These are phyloP conservation scores for Eupithecia inturbata DNA, from an alignment of 2,888 invertebrate species.

Conservation along the genomic window DNA sequence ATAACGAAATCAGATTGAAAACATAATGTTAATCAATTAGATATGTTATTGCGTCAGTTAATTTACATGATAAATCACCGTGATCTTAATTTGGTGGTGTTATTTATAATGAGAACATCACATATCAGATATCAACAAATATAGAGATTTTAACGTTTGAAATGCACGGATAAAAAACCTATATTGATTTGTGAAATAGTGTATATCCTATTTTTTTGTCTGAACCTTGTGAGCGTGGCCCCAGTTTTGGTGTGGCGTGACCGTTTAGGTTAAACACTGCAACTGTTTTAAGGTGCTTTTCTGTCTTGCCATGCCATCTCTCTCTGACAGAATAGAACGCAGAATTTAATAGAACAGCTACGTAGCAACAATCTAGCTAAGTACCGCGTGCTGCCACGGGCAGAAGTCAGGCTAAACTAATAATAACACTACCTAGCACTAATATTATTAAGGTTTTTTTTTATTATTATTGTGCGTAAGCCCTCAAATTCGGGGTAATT, in stretches of 20 bases:
- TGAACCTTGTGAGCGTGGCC: background rate
- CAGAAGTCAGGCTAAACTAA: too few species aligned
- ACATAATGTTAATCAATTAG: conserved; percentile 7
- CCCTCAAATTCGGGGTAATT: too few species aligned
- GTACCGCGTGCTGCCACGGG: background rate
- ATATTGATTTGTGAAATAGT: too few species aligned
- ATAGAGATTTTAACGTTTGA: background rate
- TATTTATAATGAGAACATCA: background rate
- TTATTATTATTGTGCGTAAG: too few species aligned
- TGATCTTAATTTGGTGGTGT: background rate
- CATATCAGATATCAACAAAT: background rate
- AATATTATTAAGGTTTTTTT: too few species aligned
- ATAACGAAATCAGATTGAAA: conserved; percentile 9
- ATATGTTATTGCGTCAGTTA: background rate
- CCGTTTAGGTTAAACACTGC: background rate
- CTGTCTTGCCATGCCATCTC: background rate
- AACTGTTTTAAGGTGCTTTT: background rate
- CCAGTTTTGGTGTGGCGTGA: background rate
- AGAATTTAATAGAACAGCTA: too few species aligned
- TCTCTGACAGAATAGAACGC: background rate
- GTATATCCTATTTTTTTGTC: background rate
- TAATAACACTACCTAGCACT: too few species aligned
- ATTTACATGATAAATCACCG: conserved; percentile 3
- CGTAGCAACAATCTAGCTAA: background rate
- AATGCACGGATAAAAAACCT: background rate